These are phyloP conservation scores for Atherix ibis DNA, from an alignment of 2,888 invertebrate genomes.

Conservation along the genomic window DNA sequence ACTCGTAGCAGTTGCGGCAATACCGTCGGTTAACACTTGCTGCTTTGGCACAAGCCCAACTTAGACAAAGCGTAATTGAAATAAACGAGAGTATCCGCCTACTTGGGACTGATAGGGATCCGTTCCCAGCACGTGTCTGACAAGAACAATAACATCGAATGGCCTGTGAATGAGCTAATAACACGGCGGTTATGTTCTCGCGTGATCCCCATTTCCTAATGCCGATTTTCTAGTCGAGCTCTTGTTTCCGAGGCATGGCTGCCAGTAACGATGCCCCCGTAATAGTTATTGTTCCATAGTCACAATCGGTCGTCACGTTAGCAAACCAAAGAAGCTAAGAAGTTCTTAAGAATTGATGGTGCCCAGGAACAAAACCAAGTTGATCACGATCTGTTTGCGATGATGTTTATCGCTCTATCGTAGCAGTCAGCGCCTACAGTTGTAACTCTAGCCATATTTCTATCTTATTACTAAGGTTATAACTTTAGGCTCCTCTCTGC, in stretches of 20 bases:
- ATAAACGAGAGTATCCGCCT: constrained; percentile 12
- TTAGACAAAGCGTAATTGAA: constrained; percentile 12
- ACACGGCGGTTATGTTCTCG: constrained; percentile 11
- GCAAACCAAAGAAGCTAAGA: too few species aligned
- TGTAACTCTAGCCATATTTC: too few species aligned
- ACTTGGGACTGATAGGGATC: constrained; percentile 9
- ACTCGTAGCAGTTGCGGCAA: too few species aligned
- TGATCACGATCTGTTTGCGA: background rate
- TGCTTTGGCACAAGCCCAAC: too few species aligned
- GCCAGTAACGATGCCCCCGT: too few species aligned
- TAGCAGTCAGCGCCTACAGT: too few species aligned
- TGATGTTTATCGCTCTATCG: background rate
- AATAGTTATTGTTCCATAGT: too few species aligned
- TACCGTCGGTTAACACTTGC: too few species aligned
- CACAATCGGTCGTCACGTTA: too few species aligned
- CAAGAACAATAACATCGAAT: constrained; percentile 10
- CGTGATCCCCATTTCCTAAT: constrained; percentile 8
- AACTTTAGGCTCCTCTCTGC: too few species aligned
- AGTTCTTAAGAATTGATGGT: too few species aligned
- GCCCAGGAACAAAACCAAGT: background rate
- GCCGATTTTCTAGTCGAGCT: background rate
- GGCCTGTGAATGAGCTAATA: constrained; percentile 10
- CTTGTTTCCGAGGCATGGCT: too few species aligned
- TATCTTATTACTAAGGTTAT: constrained; percentile 5
- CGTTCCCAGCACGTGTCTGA: constrained; percentile 12